Percentiles rank a stretch among this genome's conserved stretches.
phyloP scores from a whole-genome alignment of 2,888 invertebrate species.

The Galerucella calmariensis region DNA sequence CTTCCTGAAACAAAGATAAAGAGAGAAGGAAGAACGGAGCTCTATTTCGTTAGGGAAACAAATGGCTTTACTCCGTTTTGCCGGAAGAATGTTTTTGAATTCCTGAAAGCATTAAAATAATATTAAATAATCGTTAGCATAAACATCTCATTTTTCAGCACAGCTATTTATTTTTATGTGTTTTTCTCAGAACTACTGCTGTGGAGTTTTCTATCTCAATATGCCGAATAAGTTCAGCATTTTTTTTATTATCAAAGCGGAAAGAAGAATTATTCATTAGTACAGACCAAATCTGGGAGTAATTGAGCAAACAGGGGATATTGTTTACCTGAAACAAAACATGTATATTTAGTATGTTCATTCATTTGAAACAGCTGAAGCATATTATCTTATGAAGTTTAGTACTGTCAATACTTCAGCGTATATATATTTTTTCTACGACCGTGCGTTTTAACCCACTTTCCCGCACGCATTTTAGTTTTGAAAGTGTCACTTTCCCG shows the following conservation, averaged over 20 bases:
- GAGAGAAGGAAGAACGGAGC: background rate
- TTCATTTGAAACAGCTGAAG: background rate
- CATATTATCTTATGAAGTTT: background rate
- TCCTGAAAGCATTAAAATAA: conserved; percentile 42
- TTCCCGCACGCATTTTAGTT: no score
- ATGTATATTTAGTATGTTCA: background rate
- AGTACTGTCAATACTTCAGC: no score
- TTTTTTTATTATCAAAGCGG: conserved; percentile 27
- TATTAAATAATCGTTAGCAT: conserved; percentile 47
- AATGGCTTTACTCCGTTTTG: conserved; percentile 29
- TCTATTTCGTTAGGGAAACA: conserved; percentile 23
- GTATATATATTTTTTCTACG: no score
- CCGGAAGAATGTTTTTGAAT: conserved; percentile 30
- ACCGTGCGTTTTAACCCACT: no score
- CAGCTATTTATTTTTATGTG: conserved; percentile 46
- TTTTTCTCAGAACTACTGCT: conserved; percentile 40
- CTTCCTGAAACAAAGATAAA: conserved; percentile 6
- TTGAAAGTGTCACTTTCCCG: no score
- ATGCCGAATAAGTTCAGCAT: conserved; percentile 46
- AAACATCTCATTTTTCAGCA: conserved; percentile 44
- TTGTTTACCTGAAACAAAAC: conserved; percentile 2
- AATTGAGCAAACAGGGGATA: background rate
- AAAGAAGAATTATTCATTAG: conserved; percentile 3
- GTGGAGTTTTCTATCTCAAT: conserved; percentile 36
- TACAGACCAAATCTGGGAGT: conserved; percentile 20